Evolutionary conservation across 2,888 invertebrate species (phyloP), one percentile per base, ranked within the genome.

Genomic region (Mycalesis mineus): DNA sequence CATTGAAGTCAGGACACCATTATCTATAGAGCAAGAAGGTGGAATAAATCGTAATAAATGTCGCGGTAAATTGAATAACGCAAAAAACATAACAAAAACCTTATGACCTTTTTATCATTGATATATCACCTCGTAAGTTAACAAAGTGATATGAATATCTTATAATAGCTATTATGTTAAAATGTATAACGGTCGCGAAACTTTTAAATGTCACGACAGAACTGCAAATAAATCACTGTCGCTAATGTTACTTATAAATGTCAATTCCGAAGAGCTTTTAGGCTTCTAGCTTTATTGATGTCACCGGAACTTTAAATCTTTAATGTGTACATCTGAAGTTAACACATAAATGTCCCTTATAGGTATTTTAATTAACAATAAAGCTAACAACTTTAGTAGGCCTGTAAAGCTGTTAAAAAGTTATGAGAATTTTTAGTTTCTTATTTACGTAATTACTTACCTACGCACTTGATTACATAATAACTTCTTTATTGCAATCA

Each of bases 241-340:
- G 33, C 52, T 33, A 52, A 52, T 52, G 42, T 22, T 15, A n/a
- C 17, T 8, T 52, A 42, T 41, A 33, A 39, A 41, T 52, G 52
- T 52, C 52, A 52, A 42, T 42, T 52, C 41, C 33, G 40, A 14
- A 50, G 50, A 50, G 50, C 50, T 50, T 50, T 50, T 52, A 52
- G 42, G 52, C 42, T 52, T 42, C 52, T 33, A 42, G 17, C 42
- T 50, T 52, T 52, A 42, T 52, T 42, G 40, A 50, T 40, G 52
- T 52, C 42, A 33, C 15, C 52, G 52, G 42, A 42, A 42, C 42
- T 41, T 33, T 51, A 51, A n/a, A 33, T 41, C 31, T 51, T 40
- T 52, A 52, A 39, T 33, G 42, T 41, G 31, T 47, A 33, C 2
- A 33, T 47, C 14, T 33, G 22, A 28, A 39, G 40, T 17, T 42